Evolutionary conservation across 1,140 invertebrate genomes (phyloP).

Genomic region (Alviniconcha marisindica): DNA sequence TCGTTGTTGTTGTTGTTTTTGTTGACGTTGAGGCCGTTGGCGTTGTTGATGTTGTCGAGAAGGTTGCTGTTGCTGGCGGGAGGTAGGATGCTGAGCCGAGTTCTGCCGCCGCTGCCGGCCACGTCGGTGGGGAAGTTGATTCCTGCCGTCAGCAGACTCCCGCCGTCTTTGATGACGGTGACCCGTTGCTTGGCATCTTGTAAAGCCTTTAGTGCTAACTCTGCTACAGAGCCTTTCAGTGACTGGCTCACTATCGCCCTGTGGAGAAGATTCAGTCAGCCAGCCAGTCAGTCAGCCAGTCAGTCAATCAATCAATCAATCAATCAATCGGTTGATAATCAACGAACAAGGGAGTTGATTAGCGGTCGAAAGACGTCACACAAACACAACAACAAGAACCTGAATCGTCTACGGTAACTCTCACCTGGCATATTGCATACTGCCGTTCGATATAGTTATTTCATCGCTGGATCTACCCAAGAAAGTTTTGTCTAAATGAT

Average conservation of each 20-base stretch:
- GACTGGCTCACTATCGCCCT: neutral
- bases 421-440: neutral
- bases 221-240: neutral
- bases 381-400: too few species aligned
- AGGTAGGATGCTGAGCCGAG: too few species aligned
- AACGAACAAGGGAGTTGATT: too few species aligned
- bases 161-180: too few species aligned
- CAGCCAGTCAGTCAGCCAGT: too few species aligned
- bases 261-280: neutral
- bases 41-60: neutral
- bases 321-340: too few species aligned
- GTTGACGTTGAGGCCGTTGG: neutral
- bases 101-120: neutral
- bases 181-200: neutral
- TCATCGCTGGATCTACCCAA: neutral
- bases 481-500: neutral
- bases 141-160: too few species aligned
- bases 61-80: neutral
- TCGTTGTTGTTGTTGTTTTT: neutral
- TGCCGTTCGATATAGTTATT: neutral
- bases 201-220: neutral
- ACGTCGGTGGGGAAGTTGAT: neutral
- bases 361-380: too few species aligned
- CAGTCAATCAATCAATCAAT: too few species aligned
- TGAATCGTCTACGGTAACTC: too few species aligned